Evolutionary conservation across 2,113 vertebrate species (phyloP).

Genomic region (Odontesthes bonariensis): DNA sequence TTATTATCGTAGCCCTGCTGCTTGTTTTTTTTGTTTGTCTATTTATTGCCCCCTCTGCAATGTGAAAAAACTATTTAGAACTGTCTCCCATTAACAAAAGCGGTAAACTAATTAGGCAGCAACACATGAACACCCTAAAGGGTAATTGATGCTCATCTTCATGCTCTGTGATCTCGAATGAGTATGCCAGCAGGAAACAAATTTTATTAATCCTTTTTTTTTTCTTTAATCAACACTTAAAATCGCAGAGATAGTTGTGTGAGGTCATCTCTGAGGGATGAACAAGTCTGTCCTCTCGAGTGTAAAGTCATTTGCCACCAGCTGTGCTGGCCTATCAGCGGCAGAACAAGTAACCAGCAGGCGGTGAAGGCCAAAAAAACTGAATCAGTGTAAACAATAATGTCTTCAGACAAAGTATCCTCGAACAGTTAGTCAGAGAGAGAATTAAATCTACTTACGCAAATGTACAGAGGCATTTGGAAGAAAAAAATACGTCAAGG

Average conservation of each 20-base stretch:
- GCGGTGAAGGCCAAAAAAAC: slow-evolving; percentile 14
- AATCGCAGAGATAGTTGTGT: slow-evolving; percentile 17
- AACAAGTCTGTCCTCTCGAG: slow-evolving; percentile 38
- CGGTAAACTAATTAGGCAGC: slow-evolving; percentile 48
- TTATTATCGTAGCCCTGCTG: slow-evolving; percentile 23
- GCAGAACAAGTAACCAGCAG: slow-evolving; percentile 39
- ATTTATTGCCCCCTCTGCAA: slow-evolving; percentile 14
- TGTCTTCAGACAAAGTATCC: slow-evolving; percentile 5
- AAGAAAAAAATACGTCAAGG: neutral
- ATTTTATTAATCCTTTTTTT: slow-evolving; percentile 36
- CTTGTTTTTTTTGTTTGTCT: slow-evolving; percentile 16
- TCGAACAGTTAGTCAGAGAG: neutral
- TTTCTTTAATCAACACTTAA: slow-evolving; percentile 18
- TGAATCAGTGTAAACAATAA: slow-evolving; percentile 35
- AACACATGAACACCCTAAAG: slow-evolving; percentile 33
- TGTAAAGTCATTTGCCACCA: slow-evolving; percentile 60
- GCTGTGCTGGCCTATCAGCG: slow-evolving; percentile 44
- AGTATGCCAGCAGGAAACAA: slow-evolving; percentile 38
- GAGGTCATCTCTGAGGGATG: slow-evolving; percentile 30
- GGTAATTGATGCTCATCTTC: slow-evolving; percentile 59
- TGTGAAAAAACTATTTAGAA: slow-evolving; percentile 35
- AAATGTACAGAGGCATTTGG: slow-evolving; percentile 14
- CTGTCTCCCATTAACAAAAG: slow-evolving; percentile 43
- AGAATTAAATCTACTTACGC: slow-evolving; percentile 29
- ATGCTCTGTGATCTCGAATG: slow-evolving; percentile 48